Percentiles rank a stretch among this genome's conserved stretches.
phyloP scores from a whole-genome alignment of 2,888 invertebrate genomes.

The Antheraea yamamai region DNA sequence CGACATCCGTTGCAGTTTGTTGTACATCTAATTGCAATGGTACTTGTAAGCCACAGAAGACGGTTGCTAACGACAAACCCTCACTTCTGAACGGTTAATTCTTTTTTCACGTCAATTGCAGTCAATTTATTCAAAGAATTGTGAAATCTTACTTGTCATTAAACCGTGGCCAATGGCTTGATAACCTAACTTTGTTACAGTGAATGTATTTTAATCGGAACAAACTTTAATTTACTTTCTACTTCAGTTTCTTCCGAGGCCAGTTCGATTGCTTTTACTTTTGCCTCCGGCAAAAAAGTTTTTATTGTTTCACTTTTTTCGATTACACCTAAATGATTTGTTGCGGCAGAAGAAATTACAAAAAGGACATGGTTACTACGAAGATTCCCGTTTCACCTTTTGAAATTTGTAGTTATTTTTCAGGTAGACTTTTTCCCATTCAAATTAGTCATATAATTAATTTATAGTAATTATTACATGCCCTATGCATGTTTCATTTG shows the following conservation, averaged over 20 bases:
- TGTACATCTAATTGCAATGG: neutral
- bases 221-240: slow-evolving; percentile 49
- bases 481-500: too few relatives aligned
- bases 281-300: slow-evolving; percentile 41
- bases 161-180: slow-evolving; percentile 1
- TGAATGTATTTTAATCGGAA: slow-evolving; percentile 41
- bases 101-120: neutral
- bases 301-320: slow-evolving; percentile 50
- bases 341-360: slow-evolving; percentile 23
- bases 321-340: slow-evolving; percentile 43
- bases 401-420: slow-evolving; percentile 3
- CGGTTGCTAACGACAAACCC: neutral
- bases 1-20: neutral
- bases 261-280: slow-evolving; percentile 53
- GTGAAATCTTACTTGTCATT: neutral
- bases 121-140: neutral
- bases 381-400: slow-evolving; percentile 1
- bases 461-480: too few relatives aligned
- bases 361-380: neutral
- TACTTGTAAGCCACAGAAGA: neutral
- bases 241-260: slow-evolving; percentile 44
- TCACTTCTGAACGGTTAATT: neutral
- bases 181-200: slow-evolving; percentile 4
- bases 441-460: neutral
- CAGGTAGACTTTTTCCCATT: neutral